Base-by-base conservation (phyloP, 2,888 invertebrate genomes). In the Nemoura dubitans region DNA sequence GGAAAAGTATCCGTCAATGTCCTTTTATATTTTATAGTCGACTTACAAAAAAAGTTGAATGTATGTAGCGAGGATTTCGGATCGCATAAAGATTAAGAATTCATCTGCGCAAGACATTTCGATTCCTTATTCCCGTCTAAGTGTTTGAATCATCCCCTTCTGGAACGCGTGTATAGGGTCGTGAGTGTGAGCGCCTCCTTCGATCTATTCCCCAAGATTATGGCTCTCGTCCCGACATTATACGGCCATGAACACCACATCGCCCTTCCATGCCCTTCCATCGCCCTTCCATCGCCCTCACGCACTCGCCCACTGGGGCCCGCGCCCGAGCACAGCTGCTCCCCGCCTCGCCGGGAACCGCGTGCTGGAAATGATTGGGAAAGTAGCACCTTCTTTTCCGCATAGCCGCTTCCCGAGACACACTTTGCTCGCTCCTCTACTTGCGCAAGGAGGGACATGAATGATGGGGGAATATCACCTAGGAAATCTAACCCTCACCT, bases 311-410 rank as follows among this genome's bases (percentile, higher is more conserved):
- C 83, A 43, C 10, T 42, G 36, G 10, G 36, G 10, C 3, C 83
- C n/a, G 36, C 42, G 6, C 83, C 36, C 26, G 26, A 16, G 26
- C 83, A 42, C 83, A 83, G 6, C 83, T 83, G 83, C 76, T n/a
- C 81, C 81, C 81, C 29, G 59, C 25, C 84, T 26, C 43, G 43
- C 42, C 36, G 29, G 30, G 82, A 10, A 21, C 3, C 43, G 83
- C 59, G 42, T 83, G 84, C 76, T 59, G 84, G 84, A 84, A 84
- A 59, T 84, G 84, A 84, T 84, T 84, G 28, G 84, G 29, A 84
- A 29, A 84, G 84, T 84, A 84, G 84, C 84, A 84, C 84, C 84
- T 84, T 76, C 26, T 76, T 84, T 28, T 29, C 21, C 84, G 27
- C 84, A 59, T 59, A 26, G 42, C 36, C 43, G 42, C 83, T 36